Evolutionary conservation across 2,888 invertebrate genomes (phyloP), one percentile per base, ranked within the genome.

Genomic region (Tillus elongatus): DNA sequence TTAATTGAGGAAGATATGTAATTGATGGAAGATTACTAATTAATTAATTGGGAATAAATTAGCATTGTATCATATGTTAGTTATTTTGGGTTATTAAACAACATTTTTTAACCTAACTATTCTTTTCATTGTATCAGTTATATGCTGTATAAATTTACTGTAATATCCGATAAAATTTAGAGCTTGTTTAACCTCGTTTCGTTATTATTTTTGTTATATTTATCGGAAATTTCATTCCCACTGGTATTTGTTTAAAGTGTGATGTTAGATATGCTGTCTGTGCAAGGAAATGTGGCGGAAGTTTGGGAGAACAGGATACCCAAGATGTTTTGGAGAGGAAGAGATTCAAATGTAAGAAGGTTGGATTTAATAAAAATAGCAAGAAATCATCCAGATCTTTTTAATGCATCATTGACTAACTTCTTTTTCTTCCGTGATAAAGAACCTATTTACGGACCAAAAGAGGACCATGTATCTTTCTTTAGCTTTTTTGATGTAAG

Each of bases 391-490:
- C 83, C 91, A 0, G 76, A 89, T 35, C 63, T 92, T 3, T 77
- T 93, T 41, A 92, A 96, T 68, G 93, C 81, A 8, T 89, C 90
- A 0, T 75, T 96, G 13, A 96, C 96, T 0, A 89, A 92, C 61
- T 95, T 95, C 66, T 97, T 97, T 66, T 97, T 97, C 70, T 96
- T 88, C 58, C 77, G 79, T 45, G 80, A 92, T 51, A 76, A 88
- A 63, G 82, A 85, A 59, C 69, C 78, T 12, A 72, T 81, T 56
- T 92, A 92, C 69, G 95, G 93, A 1, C 90, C 92, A 9, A 83
- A 82, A 57, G 77, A 77, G 44, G 78, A 80, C 11, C 84, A 86
- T 54, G 74, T 91, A 43, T 89, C 92, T 2, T 92, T 96, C 61
- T 88, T 88, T 60, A 82, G 86, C 46, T 97, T 96, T 66, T 96